Evolutionary conservation across 2,888 invertebrate species (phyloP), one percentile per base, ranked within the genome.

Genomic region (Ctena decussata): DNA sequence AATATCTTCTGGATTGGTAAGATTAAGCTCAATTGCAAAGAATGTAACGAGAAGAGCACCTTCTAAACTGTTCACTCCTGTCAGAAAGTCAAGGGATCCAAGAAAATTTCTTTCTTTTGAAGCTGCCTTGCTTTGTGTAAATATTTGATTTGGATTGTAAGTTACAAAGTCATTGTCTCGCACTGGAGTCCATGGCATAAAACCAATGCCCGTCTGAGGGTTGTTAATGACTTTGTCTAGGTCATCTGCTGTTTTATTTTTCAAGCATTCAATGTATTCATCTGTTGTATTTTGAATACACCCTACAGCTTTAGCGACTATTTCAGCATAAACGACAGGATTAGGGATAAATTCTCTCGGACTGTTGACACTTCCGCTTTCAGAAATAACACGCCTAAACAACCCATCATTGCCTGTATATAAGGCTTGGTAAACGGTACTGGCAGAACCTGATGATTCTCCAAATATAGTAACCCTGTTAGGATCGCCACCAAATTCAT

Each of bases 401-500:
- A 71, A 49, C n/a, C 88, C 88, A 27, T 57, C 72, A 37, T 88
- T 88, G 53, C 85, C 88, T 1, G 88, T 81, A 70, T 85, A 88
- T 8, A 88, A 24, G 0, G 85, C 83, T 49, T 88, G 85, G 24
- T 65, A 82, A 41, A 88, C n/a, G 6, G 82, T 83, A 32, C 84
- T 82, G 27, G 81, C 72, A 1, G 76, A 65, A 5, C 85, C 88
- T 21, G 88, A 83, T 8, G 85, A 85, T 70, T 84, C 81, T 12
- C 88, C 88, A 73, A 88, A 88, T 60, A 88, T 77, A 2, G 88
- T 88, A 18, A 87, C 46, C 41, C 72, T 60, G 39, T 72, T 41
- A 11, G 78, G 80, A 32, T 87, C 60, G 18, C 85, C 87, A 24
- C 69, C 49, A 41, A 85, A 87, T 15, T 60, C 71, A 15, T 32